A percentile compares a stretch with the other conserved stretches of the same genome.
Conservation (phyloP, 2,888 invertebrate genomes). For the Gryllus longicercus region DNA sequence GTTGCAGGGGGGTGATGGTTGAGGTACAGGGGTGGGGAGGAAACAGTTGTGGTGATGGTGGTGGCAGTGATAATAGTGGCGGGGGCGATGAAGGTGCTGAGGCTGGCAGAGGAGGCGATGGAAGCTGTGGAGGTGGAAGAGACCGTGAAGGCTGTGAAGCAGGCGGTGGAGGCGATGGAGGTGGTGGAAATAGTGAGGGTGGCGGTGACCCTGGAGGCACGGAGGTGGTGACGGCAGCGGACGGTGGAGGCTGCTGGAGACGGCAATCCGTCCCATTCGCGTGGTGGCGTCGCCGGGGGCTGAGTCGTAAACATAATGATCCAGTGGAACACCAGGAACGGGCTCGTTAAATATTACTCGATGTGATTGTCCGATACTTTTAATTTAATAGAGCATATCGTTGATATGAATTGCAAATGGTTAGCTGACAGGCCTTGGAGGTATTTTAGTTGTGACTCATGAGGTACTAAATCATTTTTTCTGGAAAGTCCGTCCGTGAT, state of each 20-base stretch:
- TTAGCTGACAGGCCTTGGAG: conserved; percentile 1
- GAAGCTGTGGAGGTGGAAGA: conserved; percentile 34
- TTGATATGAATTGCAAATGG: conserved; percentile 31
- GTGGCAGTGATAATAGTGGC: conserved; percentile 19
- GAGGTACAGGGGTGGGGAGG: too few species aligned
- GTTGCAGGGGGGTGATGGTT: too few species aligned
- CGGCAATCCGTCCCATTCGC: conserved; percentile 42
- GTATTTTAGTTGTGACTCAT: conserved; percentile 21
- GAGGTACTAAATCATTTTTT: neutral
- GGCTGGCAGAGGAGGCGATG: conserved; percentile 41
- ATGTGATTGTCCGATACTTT: conserved; percentile 28
- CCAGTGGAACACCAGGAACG: neutral
- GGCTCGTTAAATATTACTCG: conserved; percentile 25
- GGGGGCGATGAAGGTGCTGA: conserved; percentile 37
- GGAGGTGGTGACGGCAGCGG: too few species aligned
- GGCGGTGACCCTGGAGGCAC: neutral
- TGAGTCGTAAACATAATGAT: neutral
- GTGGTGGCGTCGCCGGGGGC: neutral
- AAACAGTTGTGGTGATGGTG: too few species aligned
- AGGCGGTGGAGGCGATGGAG: too few species aligned
- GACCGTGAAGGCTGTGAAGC: neutral
- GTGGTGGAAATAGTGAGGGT: neutral
- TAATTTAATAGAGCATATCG: conserved; percentile 30
- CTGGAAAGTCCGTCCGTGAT: neutral
- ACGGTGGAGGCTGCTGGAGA: conserved; percentile 52